A percentile compares a stretch with the other conserved stretches of the same genome.
Evolutionary conservation across 2,113 vertebrate genomes (phyloP).

Genomic region (Pan troglodytes): DNA sequence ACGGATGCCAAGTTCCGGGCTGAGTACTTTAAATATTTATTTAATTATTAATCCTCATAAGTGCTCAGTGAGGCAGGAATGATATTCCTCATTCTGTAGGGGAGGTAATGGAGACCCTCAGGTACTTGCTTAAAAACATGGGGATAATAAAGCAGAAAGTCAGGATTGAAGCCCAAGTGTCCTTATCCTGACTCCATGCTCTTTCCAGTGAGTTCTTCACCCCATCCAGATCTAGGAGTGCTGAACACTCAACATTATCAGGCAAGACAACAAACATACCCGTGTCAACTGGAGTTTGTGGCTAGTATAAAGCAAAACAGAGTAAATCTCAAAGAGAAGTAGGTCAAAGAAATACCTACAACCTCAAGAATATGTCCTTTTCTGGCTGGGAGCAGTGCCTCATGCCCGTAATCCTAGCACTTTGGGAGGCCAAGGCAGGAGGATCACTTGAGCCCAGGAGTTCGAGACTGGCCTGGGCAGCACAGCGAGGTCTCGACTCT

Average conservation of each 20-base stretch:
- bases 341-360: not conserved
- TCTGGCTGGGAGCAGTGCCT: no score
- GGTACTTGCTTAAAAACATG: not conserved
- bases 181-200: not conserved
- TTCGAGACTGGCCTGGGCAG: no score
- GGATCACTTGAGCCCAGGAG: no score
- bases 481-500: no score
- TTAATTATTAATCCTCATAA: not conserved
- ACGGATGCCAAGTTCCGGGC: not conserved
- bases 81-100: not conserved
- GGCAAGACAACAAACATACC: not conserved
- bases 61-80: not conserved
- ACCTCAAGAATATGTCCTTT: not conserved
- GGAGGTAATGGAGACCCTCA: not conserved
- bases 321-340: not conserved
- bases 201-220: not conserved
- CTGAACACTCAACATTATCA: not conserved
- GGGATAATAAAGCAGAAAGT: rapidly evolving
- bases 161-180: not conserved
- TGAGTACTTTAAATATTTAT: not conserved
- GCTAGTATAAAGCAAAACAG: not conserved
- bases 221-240: not conserved
- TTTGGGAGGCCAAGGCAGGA: no score
- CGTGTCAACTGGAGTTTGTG: not conserved
- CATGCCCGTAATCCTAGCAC: no score